Base-by-base conservation (phyloP, 2,888 invertebrate species). In the Aphelenchoides bicaudatus region DNA sequence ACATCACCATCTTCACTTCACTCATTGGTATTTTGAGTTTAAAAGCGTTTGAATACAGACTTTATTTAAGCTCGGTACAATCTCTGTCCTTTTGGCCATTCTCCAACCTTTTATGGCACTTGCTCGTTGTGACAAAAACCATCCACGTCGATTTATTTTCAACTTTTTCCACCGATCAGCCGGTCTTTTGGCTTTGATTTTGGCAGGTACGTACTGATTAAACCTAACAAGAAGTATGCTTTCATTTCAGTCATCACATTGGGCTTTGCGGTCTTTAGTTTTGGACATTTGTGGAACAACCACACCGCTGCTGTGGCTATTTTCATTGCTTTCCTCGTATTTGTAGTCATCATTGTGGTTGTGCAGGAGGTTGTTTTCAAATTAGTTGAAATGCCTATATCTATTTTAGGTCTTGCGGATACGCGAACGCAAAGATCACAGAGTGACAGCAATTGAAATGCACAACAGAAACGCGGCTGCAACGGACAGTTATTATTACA, bases 61-160 rank as follows among this genome's bases (percentile, higher is more conserved):
- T 2, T 27, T 25, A 10, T n/a, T 46, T 47, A 21, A 62, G 62
- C 39, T 56, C 16, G 65, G 65, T 23, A 57, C 60, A n/a, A 25
- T 65, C 27, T 37, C 64, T 16, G 55, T 65, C 5, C 27, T 65
- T 30, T 49, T 65, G 13, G 65, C 61, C 38, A 29, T 65, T 28
- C 37, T 55, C 1, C 65, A 65, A 16, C 65, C 65, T 8, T 51
- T 65, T 30, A 54, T 39, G 27, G 61, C 65, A 10, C 39, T 65
- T 19, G 38, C 56, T 23, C 57, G 65, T n/a, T 65, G 65, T 38
- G 58, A 39, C 6, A 28, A 48, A 16, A 59, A 65, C 30, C 56
- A 62, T 5, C 56, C 61, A 3, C 49, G 58, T 21, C 56, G 65
- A 21, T 58, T 58, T 4, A 21, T 65, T 21, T 65, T 65, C 61